Evolutionary conservation across 2,113 vertebrate species (phyloP).

Genomic region (Aegithalos caudatus): DNA sequence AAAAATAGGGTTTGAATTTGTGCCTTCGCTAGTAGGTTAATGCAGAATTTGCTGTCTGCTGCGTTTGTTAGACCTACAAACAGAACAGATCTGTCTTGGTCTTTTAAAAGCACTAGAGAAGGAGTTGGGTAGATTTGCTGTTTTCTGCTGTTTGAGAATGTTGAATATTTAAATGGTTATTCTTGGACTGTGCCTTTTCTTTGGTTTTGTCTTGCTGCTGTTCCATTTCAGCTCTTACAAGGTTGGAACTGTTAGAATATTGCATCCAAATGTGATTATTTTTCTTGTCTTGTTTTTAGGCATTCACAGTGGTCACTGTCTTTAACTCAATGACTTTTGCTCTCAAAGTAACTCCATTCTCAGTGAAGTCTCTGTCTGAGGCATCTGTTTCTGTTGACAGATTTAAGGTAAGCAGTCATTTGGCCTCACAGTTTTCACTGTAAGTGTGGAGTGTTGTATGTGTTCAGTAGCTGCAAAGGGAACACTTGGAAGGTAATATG

Average conservation of each 20-base stretch:
- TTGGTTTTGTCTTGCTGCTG: neutral
- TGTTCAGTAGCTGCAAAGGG: neutral
- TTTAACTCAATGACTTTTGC: slow-evolving; percentile 97
- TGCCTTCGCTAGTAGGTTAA: neutral
- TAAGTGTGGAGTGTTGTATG: neutral
- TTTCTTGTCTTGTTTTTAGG: slow-evolving; percentile 68
- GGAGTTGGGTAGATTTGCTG: neutral
- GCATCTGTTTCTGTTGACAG: slow-evolving; percentile 88
- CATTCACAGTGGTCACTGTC: slow-evolving; percentile 93
- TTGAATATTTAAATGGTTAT: neutral
- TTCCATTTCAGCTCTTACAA: neutral
- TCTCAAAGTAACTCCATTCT: slow-evolving; percentile 92
- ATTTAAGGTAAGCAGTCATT: slow-evolving; percentile 82
- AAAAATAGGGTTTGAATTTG: neutral
- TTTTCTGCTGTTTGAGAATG: neutral
- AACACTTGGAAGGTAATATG: neutral
- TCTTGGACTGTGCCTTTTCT: neutral
- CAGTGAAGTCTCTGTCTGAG: slow-evolving; percentile 91
- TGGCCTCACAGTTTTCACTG: neutral
- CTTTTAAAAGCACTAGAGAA: neutral
- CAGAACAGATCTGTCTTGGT: neutral
- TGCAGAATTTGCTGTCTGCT: neutral
- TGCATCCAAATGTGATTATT: neutral
- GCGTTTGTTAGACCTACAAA: neutral
- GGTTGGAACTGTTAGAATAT: neutral